These are phyloP conservation scores for Catagonus wagneri DNA, from an alignment of 2,113 vertebrate species.

Conservation along the genomic window DNA sequence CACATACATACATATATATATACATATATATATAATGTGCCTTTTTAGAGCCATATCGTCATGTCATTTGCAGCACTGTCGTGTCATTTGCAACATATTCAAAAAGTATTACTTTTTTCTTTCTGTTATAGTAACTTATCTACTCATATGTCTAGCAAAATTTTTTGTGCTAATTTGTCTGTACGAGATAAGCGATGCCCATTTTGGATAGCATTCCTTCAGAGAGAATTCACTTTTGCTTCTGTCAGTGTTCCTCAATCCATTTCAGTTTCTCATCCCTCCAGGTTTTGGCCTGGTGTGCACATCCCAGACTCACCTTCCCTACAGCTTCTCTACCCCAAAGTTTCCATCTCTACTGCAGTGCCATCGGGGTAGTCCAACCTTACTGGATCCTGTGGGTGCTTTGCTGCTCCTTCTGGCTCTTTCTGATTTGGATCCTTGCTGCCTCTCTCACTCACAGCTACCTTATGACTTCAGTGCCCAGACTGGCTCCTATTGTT, in stretches of 20 bases:
- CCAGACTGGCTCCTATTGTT: accelerated
- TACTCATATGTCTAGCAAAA: not conserved
- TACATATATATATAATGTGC: not conserved
- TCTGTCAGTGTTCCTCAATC: not conserved
- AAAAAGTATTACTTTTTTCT: not conserved
- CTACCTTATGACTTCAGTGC: not conserved
- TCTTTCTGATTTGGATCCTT: not conserved
- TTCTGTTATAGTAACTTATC: not conserved
- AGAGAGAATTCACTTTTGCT: not conserved
- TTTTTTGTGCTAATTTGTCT: not conserved
- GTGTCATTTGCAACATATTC: not conserved
- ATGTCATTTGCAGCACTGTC: not conserved
- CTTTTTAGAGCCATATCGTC: not conserved
- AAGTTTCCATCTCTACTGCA: not conserved
- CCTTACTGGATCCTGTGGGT: not conserved
- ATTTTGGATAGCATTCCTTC: not conserved
- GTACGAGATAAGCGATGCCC: not conserved
- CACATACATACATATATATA: too few relatives aligned
- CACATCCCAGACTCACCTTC: not conserved
- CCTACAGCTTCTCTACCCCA: accelerated
- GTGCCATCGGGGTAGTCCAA: accelerated
- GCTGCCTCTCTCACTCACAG: accelerated
- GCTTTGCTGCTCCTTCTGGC: not conserved
- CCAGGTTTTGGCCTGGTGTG: not conserved
- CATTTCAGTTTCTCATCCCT: not conserved